A percentile compares a stretch with the other conserved stretches of the same genome.
These are phyloP conservation scores for Phyllostomus discolor DNA, from an alignment of 2,113 vertebrate species.

Conservation along the genomic window DNA sequence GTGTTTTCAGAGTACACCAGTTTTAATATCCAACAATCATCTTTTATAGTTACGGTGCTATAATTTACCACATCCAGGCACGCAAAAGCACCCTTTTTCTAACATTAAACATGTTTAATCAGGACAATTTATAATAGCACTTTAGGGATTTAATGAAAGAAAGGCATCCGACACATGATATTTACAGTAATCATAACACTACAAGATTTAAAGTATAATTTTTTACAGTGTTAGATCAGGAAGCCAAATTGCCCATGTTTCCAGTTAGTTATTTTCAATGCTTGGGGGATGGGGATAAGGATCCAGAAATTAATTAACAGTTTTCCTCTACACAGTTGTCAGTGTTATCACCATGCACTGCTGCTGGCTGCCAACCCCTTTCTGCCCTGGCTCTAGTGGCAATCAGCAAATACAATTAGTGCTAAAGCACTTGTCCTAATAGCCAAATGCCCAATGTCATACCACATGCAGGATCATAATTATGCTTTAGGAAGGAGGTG, in stretches of 20 bases:
- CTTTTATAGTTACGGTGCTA: constrained; percentile 47
- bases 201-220: constrained; percentile 48
- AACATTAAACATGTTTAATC: constrained; percentile 74
- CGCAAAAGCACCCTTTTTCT: constrained; percentile 62
- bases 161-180: constrained; percentile 58
- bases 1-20: background rate
- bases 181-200: constrained; percentile 68
- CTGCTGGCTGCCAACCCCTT: constrained; percentile 37
- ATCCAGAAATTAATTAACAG: constrained; percentile 62
- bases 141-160: constrained; percentile 65
- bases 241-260: constrained; percentile 61
- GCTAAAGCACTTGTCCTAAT: constrained; percentile 29
- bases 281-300: constrained; percentile 27
- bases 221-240: constrained; percentile 42
- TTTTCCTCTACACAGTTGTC: constrained; percentile 20
- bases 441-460: constrained; percentile 14
- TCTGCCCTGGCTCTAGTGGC: background rate
- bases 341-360: background rate
- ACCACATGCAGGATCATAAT: constrained; percentile 35
- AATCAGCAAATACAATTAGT: constrained; percentile 34
- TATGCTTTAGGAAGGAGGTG: background rate
- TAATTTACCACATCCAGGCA: constrained; percentile 58
- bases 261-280: constrained; percentile 56
- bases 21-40: constrained; percentile 50
- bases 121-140: constrained; percentile 65